A percentile compares a stretch with the other conserved stretches of the same genome.
Evolutionary conservation across 2,113 vertebrate genomes (phyloP).

Genomic region (Micronycteris hirsuta): DNA sequence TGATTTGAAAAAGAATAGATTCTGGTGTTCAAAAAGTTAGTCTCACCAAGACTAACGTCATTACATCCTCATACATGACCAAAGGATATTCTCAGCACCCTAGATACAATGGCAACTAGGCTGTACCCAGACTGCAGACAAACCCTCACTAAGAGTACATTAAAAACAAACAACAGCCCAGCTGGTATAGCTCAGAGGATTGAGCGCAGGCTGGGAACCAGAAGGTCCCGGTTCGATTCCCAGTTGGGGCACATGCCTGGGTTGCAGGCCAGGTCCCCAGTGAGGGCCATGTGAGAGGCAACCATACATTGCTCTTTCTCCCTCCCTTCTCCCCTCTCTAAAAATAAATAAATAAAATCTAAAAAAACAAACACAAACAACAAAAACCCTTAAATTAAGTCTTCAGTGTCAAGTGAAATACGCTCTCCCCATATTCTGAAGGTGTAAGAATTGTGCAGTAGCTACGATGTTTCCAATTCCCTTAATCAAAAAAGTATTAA

Average conservation of each 20-base stretch:
- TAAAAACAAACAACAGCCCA: background rate
- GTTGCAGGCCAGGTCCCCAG: too few species aligned
- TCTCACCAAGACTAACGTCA: conserved; percentile 26
- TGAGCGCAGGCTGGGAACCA: too few species aligned
- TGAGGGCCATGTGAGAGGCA: too few species aligned
- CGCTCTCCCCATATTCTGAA: background rate
- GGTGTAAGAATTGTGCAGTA: background rate
- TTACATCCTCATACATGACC: background rate
- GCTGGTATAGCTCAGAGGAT: too few species aligned
- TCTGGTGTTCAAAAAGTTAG: conserved; percentile 1
- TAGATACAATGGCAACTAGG: background rate
- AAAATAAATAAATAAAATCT: too few species aligned
- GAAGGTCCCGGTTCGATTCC: too few species aligned
- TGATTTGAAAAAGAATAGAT: background rate
- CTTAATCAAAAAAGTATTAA: conserved; percentile 5
- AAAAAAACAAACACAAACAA: background rate
- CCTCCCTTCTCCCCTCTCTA: too few species aligned
- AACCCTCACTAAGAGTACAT: background rate
- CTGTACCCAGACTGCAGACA: background rate
- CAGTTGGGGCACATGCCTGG: too few species aligned
- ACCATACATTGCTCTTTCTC: too few species aligned
- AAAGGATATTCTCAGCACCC: background rate
- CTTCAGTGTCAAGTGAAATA: conserved; percentile 14
- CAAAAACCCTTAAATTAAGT: background rate
- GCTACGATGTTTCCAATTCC: background rate